Evolutionary conservation across 2,113 vertebrate species (phyloP).

Genomic region (Nyctibius bracteatus): DNA sequence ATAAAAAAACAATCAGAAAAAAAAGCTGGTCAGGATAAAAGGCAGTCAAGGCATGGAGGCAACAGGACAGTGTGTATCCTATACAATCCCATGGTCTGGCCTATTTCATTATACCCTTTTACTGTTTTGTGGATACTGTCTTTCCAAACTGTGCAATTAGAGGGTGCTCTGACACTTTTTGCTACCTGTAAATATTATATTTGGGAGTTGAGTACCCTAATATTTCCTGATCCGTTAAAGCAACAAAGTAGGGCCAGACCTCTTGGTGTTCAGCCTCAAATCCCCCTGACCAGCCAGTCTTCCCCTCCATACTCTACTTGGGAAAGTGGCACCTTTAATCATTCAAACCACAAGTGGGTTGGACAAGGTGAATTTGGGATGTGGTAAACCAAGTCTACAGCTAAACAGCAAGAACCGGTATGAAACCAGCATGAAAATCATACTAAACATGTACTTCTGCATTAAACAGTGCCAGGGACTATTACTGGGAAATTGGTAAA

Average conservation of each 20-base stretch:
- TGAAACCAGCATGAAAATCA: background rate
- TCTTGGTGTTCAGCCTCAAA: background rate
- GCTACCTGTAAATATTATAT: background rate
- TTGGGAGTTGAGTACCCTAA: background rate
- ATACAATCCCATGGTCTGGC: background rate
- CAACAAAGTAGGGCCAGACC: background rate
- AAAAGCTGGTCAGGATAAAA: background rate
- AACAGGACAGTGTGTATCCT: rapidly evolving
- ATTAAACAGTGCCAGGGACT: background rate
- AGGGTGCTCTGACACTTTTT: background rate
- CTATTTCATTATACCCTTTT: background rate
- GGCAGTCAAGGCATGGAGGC: background rate
- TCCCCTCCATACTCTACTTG: background rate
- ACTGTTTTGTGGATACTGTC: background rate
- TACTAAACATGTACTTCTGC: background rate
- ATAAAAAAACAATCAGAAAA: background rate
- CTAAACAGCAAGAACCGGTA: background rate
- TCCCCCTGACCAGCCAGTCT: background rate
- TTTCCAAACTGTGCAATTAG: background rate
- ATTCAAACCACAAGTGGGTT: background rate
- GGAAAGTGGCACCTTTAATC: background rate
- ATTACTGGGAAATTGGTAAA: background rate
- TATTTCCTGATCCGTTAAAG: background rate
- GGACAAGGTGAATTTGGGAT: background rate
- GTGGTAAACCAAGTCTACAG: background rate